Evolutionary conservation across 1,140 invertebrate genomes (phyloP), one percentile per base, ranked within the genome.

Genomic region (Agraylea sexmaculata): DNA sequence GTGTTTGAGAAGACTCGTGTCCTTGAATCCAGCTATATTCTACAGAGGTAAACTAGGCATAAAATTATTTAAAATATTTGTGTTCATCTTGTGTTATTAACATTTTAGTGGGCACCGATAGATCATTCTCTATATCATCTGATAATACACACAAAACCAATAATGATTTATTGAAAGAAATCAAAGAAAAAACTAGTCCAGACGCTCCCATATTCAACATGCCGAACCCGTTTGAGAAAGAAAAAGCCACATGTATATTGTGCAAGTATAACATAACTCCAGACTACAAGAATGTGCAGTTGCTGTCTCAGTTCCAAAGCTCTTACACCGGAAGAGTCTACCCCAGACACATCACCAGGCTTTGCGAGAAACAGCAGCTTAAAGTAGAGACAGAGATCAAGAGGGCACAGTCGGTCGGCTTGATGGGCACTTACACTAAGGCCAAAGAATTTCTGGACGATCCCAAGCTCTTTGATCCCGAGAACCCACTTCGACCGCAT

Each of bases 281-380:
- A 1, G 75, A 94, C 65, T 97, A 92, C 54, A 98, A 95, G 61
- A 98, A 98, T 65, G 73, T 81, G 0, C 75, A 83, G 38, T 59
- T 98, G 4, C 58, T 98, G 2, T 93, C 89, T 11, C 94, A 98
- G 57, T 98, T 98, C 64, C 81, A 95, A 55, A 96, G 91, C 29
- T 78, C 85, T 1, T 89, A 83, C 52, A 96, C 92, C 8, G 92
- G 93, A 7, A 71, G 75, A 49, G 75, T 94, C 40, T 97, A 96
- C 63, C 85, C 85, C 0, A 71, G 80, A 47, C 84, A 96, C 52
- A 87, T 97, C 37, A 98, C 93, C 20, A 87, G 87, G 4, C 62
- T 91, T 2, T 93, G 89, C 56, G 73, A 75, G 56, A 49, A 57
- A 4, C 83, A 88, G 53, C 86, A 93, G 49, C 59, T 70, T 30